phyloP scores from a whole-genome alignment of 1,140 invertebrate species.

The Bradysia coprophila region DNA sequence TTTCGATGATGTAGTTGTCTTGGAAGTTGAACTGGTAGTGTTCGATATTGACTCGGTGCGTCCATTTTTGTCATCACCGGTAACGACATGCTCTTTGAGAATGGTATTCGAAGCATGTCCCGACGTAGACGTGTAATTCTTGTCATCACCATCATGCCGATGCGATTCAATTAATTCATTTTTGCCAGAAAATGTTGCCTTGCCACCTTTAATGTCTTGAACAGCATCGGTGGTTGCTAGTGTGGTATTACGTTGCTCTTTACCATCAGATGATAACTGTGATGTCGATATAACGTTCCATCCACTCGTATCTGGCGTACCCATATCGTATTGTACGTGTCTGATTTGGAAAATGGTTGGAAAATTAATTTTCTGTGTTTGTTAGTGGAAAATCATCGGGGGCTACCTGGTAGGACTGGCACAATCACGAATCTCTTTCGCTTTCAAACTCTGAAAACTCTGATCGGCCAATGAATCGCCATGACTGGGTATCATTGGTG shows the following conservation, averaged over 20 bases:
- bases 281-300: constrained; percentile 27
- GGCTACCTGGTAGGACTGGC: constrained; percentile 46
- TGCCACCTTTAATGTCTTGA: constrained; percentile 36
- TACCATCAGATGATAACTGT: constrained; percentile 25
- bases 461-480: constrained; percentile 49
- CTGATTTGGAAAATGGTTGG: not conserved
- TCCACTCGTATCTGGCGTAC: constrained; percentile 19
- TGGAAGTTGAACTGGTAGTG: constrained; percentile 16
- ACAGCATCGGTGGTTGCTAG: constrained; percentile 22
- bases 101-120: constrained; percentile 33
- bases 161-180: constrained; percentile 33
- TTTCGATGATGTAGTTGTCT: constrained; percentile 1
- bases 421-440: constrained; percentile 55
- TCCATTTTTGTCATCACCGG: constrained; percentile 26
- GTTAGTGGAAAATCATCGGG: too few species aligned
- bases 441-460: constrained; percentile 53
- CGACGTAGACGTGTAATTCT: constrained; percentile 35
- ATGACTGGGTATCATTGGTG: constrained; percentile 29
- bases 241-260: constrained; percentile 18
- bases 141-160: constrained; percentile 38
- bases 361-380: too few species aligned
- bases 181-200: constrained; percentile 33
- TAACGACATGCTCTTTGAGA: constrained; percentile 35
- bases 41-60: constrained; percentile 19
- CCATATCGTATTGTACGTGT: not conserved